phyloP scores from a whole-genome alignment of 2,888 invertebrate genomes.

The Sepiola atlantica region DNA sequence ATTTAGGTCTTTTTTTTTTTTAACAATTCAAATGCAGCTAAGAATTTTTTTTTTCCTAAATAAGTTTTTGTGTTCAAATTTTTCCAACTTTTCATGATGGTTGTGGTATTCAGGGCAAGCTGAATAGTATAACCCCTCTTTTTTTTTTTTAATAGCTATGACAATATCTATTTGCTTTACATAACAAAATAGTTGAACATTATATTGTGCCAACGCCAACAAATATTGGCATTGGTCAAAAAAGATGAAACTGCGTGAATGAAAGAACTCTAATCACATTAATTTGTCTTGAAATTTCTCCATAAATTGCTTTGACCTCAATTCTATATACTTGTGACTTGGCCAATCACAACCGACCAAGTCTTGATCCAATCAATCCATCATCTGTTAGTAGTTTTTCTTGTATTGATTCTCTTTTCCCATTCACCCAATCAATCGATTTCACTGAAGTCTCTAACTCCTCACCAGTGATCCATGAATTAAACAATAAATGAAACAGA shows the following conservation, averaged over 20 bases:
- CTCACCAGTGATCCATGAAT: neutral
- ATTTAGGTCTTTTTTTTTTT: too few species aligned
- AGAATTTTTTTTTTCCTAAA: too few species aligned
- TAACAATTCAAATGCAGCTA: too few species aligned
- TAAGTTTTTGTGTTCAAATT: too few species aligned
- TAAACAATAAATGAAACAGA: slow-evolving; percentile 6
- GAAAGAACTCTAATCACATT: neutral
- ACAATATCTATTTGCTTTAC: neutral
- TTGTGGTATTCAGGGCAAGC: too few species aligned
- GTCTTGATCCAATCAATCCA: neutral
- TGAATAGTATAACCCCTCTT: too few species aligned
- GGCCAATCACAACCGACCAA: neutral
- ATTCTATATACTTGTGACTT: neutral
- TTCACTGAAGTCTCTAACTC: neutral
- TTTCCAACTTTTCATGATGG: too few species aligned
- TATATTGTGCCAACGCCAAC: neutral
- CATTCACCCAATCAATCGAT: neutral
- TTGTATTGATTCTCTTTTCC: neutral
- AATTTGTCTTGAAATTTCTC: slow-evolving; percentile 21
- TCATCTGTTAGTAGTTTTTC: neutral
- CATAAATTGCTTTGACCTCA: neutral
- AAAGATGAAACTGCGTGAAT: neutral
- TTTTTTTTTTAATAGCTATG: neutral
- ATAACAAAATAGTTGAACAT: neutral
- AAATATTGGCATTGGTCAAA: neutral